phyloP scores from a whole-genome alignment of 2,888 invertebrate genomes.

The Tiliacea citrago region DNA sequence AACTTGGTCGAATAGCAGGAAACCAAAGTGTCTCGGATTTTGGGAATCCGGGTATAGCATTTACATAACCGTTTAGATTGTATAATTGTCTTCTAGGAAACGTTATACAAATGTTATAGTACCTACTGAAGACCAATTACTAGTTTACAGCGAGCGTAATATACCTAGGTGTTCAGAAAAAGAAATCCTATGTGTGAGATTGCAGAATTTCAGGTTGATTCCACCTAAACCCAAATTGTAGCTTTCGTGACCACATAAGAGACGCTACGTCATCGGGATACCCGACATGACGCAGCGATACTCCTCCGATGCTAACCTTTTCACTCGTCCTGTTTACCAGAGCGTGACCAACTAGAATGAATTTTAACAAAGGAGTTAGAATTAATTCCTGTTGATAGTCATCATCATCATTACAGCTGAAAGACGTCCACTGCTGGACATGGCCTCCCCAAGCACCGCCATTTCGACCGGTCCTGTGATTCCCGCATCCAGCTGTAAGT shows the following conservation, averaged over 20 bases:
- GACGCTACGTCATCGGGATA: neutral
- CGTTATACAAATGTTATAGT: neutral
- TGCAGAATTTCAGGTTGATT: neutral
- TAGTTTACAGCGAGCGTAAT: neutral
- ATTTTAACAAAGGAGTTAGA: neutral
- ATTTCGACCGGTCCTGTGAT: too few relatives aligned
- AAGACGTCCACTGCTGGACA: too few relatives aligned
- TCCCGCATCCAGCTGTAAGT: too few relatives aligned
- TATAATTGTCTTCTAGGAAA: neutral
- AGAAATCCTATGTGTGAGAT: neutral
- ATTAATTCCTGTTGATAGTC: too few relatives aligned
- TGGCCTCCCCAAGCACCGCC: too few relatives aligned
- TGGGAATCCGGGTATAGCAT: neutral
- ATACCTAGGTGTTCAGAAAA: neutral
- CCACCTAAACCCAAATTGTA: neutral
- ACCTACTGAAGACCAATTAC: neutral
- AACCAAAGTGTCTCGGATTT: slow-evolving; percentile 8
- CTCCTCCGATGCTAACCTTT: neutral
- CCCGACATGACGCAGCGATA: neutral
- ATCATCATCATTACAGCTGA: too few relatives aligned
- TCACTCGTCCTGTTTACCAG: neutral
- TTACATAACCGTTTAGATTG: slow-evolving; percentile 7
- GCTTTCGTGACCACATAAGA: neutral
- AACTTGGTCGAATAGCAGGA: slow-evolving; percentile 9
- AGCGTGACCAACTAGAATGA: too few relatives aligned